These are phyloP conservation scores for Cancer borealis DNA, from an alignment of 2,888 invertebrate genomes.

Conservation along the genomic window DNA sequence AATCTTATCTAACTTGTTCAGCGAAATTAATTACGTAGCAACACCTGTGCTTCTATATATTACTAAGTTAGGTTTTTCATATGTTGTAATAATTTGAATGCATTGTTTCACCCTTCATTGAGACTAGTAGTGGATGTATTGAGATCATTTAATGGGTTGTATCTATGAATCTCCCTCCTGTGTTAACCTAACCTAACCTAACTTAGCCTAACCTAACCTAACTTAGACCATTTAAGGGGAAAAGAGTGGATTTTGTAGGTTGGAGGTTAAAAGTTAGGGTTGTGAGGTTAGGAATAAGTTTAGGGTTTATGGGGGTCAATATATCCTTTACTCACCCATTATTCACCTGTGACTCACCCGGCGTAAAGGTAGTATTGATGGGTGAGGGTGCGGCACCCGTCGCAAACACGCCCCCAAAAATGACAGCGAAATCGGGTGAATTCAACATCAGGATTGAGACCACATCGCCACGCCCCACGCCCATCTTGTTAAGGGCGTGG, in stretches of 20 bases:
- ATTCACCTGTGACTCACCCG: conserved; percentile 40
- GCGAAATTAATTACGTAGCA: too few relatives aligned
- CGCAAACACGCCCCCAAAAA: neutral
- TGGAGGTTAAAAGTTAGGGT: too few relatives aligned
- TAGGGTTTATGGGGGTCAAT: neutral
- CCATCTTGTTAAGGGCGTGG: conserved; percentile 43
- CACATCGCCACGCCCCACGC: conserved; percentile 18
- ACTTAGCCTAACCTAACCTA: too few relatives aligned
- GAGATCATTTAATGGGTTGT: too few relatives aligned
- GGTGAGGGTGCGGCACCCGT: conserved; percentile 45
- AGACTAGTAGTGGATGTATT: too few relatives aligned
- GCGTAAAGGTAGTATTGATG: conserved; percentile 60
- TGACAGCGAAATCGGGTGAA: conserved; percentile 42
- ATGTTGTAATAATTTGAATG: too few relatives aligned
- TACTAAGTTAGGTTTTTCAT: too few relatives aligned
- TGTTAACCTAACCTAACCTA: too few relatives aligned
- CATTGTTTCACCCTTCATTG: too few relatives aligned
- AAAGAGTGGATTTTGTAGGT: too few relatives aligned
- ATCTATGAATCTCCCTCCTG: too few relatives aligned
- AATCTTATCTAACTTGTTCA: neutral
- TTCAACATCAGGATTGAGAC: conserved; percentile 54
- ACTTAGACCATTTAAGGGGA: too few relatives aligned
- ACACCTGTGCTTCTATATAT: neutral
- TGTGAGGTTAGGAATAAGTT: neutral
- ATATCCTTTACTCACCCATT: neutral